Percentiles rank a stretch among this genome's conserved stretches.
Evolutionary conservation across 2,797 vertebrate species (phyloP).

Genomic region (Mormyrus proboscirostris): DNA sequence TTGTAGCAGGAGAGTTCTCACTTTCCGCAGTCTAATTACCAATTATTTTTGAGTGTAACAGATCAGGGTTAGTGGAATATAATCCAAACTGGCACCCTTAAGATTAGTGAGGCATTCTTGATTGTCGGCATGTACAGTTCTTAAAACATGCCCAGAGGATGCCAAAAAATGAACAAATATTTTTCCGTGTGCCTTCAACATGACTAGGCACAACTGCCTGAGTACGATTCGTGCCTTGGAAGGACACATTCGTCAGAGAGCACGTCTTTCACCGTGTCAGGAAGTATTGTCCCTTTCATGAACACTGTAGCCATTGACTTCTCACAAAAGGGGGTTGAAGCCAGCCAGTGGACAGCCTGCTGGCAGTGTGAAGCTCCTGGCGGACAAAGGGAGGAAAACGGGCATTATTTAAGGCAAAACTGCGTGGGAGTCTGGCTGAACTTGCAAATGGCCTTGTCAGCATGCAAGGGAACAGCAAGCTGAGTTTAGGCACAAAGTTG

Average conservation of each 20-base stretch:
- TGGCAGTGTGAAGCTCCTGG: conserved; percentile 16
- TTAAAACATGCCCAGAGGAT: background rate
- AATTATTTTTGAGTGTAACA: background rate
- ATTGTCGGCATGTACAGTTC: background rate
- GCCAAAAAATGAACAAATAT: conserved; percentile 8
- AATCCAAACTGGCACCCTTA: background rate
- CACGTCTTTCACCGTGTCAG: conserved; percentile 31
- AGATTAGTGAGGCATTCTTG: background rate
- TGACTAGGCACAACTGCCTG: conserved; percentile 25
- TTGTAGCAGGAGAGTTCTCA: background rate
- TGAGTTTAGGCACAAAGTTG: background rate
- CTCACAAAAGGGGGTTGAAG: conserved; percentile 25
- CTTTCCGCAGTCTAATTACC: background rate
- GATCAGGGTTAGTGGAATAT: background rate
- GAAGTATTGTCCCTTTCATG: conserved; percentile 39
- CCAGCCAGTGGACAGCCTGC: conserved; percentile 9
- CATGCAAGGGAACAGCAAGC: conserved; percentile 5
- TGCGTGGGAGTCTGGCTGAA: conserved; percentile 25
- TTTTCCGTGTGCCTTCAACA: conserved; percentile 20
- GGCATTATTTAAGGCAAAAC: conserved; percentile 19
- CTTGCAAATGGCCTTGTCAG: conserved; percentile 22
- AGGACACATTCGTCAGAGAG: conserved; percentile 39
- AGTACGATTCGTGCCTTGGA: conserved; percentile 27
- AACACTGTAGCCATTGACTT: conserved; percentile 40
- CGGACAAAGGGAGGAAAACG: background rate